These are phyloP conservation scores for fruit fly (Drosophila melanogaster) DNA, from an alignment of 1,140 invertebrate genomes.

Conservation along the genomic window DNA sequence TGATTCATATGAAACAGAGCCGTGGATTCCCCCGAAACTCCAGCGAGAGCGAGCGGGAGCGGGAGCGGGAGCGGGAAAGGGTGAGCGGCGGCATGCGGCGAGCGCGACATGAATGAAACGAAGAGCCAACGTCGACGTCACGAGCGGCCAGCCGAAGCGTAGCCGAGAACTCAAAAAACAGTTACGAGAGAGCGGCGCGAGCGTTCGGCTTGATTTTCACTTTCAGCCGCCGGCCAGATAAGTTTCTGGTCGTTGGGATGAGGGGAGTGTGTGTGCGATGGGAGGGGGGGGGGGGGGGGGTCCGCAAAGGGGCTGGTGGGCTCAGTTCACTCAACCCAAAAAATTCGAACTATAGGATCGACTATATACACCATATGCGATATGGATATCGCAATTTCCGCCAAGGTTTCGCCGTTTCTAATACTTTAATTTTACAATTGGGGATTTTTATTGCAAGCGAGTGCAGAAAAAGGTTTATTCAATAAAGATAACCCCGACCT, in stretches of 20 bases:
- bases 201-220: conserved; percentile 22
- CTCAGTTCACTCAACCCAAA: conserved; percentile 37
- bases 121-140: conserved; percentile 18
- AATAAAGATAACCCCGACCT: neutral
- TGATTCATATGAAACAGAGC: conserved; percentile 32
- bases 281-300: no score
- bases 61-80: neutral
- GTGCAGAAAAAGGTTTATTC: neutral
- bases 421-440: neutral
- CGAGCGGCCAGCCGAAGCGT: conserved; percentile 21
- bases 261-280: no score
- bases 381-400: conserved; percentile 6
- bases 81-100: neutral
- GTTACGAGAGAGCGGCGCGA: conserved; percentile 9
- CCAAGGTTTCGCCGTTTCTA: neutral
- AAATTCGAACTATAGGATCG: neutral
- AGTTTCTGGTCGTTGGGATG: no score
- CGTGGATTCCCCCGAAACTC: conserved; percentile 33
- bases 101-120: conserved; percentile 64
- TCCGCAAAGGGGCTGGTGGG: neutral
- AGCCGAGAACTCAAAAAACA: conserved; percentile 14
- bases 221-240: conserved; percentile 15
- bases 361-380: neutral
- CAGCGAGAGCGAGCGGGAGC: neutral
- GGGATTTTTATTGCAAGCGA: neutral